Conservation (phyloP, 2,113 vertebrate genomes). For the Oxyruncus cristatus region DNA sequence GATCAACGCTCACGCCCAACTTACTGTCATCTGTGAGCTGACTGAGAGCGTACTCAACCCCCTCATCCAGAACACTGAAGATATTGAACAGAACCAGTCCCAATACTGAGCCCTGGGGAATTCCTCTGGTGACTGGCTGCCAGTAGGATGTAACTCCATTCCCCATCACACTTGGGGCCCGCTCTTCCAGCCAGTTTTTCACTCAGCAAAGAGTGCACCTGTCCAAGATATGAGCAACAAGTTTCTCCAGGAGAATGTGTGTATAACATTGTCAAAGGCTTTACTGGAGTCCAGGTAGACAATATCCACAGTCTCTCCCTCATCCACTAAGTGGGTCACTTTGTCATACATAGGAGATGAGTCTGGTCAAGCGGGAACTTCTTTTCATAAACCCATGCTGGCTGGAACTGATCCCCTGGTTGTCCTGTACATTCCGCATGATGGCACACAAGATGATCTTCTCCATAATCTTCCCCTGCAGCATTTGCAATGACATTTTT, state of each 20-base stretch:
- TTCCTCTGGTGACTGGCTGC: background rate
- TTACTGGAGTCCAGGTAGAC: background rate
- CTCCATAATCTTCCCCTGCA: background rate
- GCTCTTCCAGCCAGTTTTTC: too few relatives aligned
- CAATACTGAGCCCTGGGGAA: background rate
- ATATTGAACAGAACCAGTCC: background rate
- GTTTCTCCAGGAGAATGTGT: background rate
- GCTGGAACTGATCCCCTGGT: background rate
- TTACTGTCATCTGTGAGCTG: background rate
- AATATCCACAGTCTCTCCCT: background rate
- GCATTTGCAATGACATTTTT: background rate
- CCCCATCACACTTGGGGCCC: background rate
- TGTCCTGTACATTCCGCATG: background rate
- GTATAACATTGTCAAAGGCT: background rate
- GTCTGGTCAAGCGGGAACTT: background rate
- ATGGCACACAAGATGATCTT: background rate
- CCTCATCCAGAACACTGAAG: background rate
- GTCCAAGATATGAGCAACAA: background rate
- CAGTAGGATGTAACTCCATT: background rate
- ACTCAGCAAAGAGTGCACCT: background rate
- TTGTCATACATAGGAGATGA: background rate
- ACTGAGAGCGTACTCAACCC: background rate
- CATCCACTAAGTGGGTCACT: too few relatives aligned
- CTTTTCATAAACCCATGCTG: background rate
- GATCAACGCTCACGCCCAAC: background rate